phyloP scores from a whole-genome alignment of 2,113 vertebrate genomes.

The Cromileptes altivelis region DNA sequence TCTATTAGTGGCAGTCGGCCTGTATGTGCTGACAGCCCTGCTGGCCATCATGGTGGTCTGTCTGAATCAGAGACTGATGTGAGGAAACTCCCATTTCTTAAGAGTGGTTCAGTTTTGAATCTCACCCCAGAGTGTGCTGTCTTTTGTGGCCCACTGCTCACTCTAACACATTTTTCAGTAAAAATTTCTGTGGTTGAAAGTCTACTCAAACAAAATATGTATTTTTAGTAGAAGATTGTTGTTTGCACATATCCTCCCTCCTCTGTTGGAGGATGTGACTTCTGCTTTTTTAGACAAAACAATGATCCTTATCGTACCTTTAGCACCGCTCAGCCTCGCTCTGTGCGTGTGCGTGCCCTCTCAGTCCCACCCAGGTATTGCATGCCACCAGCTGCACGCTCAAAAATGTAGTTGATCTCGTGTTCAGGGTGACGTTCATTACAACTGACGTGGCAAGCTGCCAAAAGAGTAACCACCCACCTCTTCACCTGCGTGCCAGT shows the following conservation, averaged over 20 bases:
- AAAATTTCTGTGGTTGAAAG: background rate
- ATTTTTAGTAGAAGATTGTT: background rate
- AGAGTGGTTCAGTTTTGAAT: background rate
- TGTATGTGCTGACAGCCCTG: constrained; percentile 20
- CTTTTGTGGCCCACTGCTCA: background rate
- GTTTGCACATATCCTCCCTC: background rate
- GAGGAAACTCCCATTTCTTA: background rate
- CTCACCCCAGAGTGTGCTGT: background rate
- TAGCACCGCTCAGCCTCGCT: background rate
- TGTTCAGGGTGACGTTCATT: background rate
- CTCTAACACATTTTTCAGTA: background rate
- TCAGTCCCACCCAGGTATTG: constrained; percentile 27
- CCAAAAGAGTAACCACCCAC: constrained; percentile 22
- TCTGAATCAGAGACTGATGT: background rate
- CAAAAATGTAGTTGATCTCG: constrained; percentile 3
- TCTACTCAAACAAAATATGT: background rate
- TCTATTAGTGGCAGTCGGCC: constrained; percentile 10
- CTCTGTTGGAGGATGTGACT: constrained; percentile 13
- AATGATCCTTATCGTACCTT: constrained; percentile 35
- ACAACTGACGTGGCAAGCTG: constrained; percentile 13
- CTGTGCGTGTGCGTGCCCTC: background rate
- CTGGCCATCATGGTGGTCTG: constrained; percentile 50
- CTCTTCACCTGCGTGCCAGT: constrained; percentile 16
- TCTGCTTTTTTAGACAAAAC: constrained; percentile 33
- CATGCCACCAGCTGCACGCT: constrained; percentile 32